Percentiles rank a stretch among this genome's conserved stretches.
phyloP scores from a whole-genome alignment of 2,888 invertebrate genomes.

The Drosophila meridiana region DNA sequence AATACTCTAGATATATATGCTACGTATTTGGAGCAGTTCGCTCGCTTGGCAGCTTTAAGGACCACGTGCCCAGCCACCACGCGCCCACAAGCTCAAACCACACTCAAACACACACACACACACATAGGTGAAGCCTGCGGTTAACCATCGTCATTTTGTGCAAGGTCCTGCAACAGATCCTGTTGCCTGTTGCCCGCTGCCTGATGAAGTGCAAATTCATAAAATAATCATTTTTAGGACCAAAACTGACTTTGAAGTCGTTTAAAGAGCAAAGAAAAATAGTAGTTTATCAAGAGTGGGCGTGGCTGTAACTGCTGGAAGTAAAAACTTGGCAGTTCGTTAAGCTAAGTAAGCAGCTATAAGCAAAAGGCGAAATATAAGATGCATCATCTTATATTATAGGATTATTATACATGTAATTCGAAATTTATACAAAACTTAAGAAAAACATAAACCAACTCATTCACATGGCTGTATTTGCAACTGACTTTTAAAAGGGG shows the following conservation, averaged over 20 bases:
- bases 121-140: slow-evolving; percentile 28
- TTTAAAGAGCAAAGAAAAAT: slow-evolving; percentile 4
- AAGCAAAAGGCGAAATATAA: background rate
- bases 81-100: slow-evolving; percentile 21
- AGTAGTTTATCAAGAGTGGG: background rate
- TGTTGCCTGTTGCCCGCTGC: slow-evolving; percentile 9
- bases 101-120: background rate
- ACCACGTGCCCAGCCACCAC: slow-evolving; percentile 15
- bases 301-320: background rate
- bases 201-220: slow-evolving; percentile 66
- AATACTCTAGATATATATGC: background rate
- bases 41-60: slow-evolving; percentile 36
- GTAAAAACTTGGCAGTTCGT: slow-evolving; percentile 2
- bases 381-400: background rate
- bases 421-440: background rate
- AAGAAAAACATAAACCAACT: too few relatives aligned
- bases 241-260: slow-evolving; percentile 38
- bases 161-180: slow-evolving; percentile 23
- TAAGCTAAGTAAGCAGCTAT: background rate
- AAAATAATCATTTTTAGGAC: slow-evolving; percentile 57
- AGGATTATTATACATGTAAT: background rate
- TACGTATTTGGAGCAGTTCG: background rate
- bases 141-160: slow-evolving; percentile 55
- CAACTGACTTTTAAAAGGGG: too few relatives aligned
- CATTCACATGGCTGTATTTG: too few relatives aligned